Base-by-base conservation (phyloP, 2,888 invertebrate species). In the Coenonympha arcania region DNA sequence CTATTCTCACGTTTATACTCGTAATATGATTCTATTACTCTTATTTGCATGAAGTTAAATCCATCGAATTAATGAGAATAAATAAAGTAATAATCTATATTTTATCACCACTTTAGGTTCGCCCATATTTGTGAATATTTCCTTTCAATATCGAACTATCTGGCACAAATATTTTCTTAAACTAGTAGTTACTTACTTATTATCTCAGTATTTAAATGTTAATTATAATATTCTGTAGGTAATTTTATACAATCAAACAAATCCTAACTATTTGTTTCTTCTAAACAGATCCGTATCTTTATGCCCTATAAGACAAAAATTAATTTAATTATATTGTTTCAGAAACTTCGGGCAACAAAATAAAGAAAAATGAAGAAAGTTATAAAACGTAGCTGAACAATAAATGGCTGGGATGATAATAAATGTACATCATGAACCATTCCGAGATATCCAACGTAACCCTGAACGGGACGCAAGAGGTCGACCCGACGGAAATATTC, bases 401-500 rank as follows among this genome's bases (percentile, higher is more conserved):
- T 33, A 44, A 33, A 24, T 33, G 9, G 20, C 15, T 22, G 4
- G 13, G 6, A 11, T 15, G n/a, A 31, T 8, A 15, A 15, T 5
- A 15, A n/a, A 9, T 6, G 26, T 22, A 28, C 4, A 47, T 24
- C 30, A 54, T 54, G 54, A 30, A 11, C 24, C 4, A n/a, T 16
- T 6, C 37, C 2, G 30, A 36, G 4, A 18, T 26, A 24, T 13
- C 13, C 8, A 48, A 47, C 24, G 8, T 28, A 8, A 47, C 39
- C 4, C 28, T 49, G 28, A 68, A 67, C 41, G 49, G 31, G 1
- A 55, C 70, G 0, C 48, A 46, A 1, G 47, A 60, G 4, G 73
- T 76, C 36, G 77, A 83, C 42, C 68, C 83, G 1, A 76, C 72
- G 1, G 37, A 45, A 1, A 71, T 78, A 49, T 84, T 83, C 54